phyloP scores from a whole-genome alignment of 2,113 vertebrate species.

The Antennarius striatus region DNA sequence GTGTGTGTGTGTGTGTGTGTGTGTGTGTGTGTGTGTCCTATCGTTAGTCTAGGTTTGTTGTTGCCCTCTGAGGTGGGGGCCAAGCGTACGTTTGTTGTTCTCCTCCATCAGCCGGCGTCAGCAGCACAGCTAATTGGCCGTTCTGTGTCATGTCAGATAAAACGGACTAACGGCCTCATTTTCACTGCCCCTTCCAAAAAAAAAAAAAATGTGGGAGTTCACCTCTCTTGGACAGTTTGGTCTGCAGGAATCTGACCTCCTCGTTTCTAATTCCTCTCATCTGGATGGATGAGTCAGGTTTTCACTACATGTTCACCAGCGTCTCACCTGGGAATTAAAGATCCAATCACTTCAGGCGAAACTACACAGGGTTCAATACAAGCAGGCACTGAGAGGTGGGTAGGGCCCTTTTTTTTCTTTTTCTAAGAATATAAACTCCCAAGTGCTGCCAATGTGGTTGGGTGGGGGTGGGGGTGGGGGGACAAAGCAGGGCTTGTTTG shows the following conservation, averaged over 20 bases:
- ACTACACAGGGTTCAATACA: conserved; percentile 21
- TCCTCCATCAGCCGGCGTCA: conserved; percentile 51
- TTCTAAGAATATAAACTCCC: conserved; percentile 69
- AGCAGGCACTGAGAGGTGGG: conserved; percentile 34
- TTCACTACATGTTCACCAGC: not conserved
- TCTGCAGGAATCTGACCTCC: not conserved
- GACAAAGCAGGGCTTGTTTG: conserved; percentile 82
- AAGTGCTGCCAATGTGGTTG: conserved; percentile 33
- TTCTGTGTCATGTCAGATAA: conserved; percentile 35
- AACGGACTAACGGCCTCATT: conserved; percentile 28
- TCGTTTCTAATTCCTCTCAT: conserved; percentile 28
- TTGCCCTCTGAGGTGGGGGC: conserved; percentile 17
- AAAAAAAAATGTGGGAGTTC: conserved; percentile 20
- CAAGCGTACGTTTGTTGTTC: conserved; percentile 44
- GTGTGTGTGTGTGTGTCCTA: conserved; percentile 5
- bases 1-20: conserved; percentile 9
- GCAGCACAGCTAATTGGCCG: conserved; percentile 50
- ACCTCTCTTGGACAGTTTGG: conserved; percentile 10
- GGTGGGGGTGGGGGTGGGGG: conserved; percentile 30
- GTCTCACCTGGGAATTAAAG: not conserved
- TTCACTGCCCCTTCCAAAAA: not conserved
- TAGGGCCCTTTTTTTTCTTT: conserved; percentile 35
- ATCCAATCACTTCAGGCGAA: not conserved
- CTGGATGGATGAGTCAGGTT: conserved; percentile 2
- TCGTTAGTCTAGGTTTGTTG: conserved; percentile 49